phyloP scores from a whole-genome alignment of 2,113 vertebrate species.

The Pseudorhombus dupliciocellatus region DNA sequence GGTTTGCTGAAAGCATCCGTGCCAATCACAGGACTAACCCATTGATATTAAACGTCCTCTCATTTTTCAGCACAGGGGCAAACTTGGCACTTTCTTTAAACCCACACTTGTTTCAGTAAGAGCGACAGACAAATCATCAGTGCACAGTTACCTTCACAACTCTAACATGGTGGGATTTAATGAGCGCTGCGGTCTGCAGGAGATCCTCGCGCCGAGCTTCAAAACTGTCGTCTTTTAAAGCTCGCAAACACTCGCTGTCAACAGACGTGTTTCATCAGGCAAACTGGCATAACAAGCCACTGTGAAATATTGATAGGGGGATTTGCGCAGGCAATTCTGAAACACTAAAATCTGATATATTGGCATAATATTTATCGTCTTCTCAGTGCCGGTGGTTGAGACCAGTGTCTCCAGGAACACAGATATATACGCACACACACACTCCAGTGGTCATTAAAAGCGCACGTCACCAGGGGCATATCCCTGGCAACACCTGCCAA shows the following conservation, averaged over 20 bases:
- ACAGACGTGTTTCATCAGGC: slow-evolving; percentile 17
- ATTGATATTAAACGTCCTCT: neutral
- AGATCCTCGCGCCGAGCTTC: neutral
- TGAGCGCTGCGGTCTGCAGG: slow-evolving; percentile 11
- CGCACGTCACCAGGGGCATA: slow-evolving; percentile 56
- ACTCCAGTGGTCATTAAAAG: slow-evolving; percentile 67
- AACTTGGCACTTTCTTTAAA: slow-evolving; percentile 1
- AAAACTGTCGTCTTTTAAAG: slow-evolving; percentile 27
- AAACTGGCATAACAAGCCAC: neutral
- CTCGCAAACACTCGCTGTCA: slow-evolving; percentile 16
- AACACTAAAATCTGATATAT: slow-evolving; percentile 38
- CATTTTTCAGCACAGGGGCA: neutral
- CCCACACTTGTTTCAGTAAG: neutral
- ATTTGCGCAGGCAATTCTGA: slow-evolving; percentile 36
- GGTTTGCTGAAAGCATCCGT: neutral
- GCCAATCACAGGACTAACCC: slow-evolving; percentile 1
- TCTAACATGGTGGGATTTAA: neutral
- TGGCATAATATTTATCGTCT: slow-evolving; percentile 26
- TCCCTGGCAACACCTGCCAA: slow-evolving; percentile 70
- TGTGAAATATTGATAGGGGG: slow-evolving; percentile 28
- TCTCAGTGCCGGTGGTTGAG: slow-evolving; percentile 18
- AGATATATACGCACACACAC: slow-evolving; percentile 24
- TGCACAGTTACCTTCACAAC: neutral
- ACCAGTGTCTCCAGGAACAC: slow-evolving; percentile 5
- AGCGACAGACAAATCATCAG: neutral